These are phyloP conservation scores for Xyliphius kryptos DNA, from an alignment of 2,113 vertebrate genomes.

Conservation along the genomic window DNA sequence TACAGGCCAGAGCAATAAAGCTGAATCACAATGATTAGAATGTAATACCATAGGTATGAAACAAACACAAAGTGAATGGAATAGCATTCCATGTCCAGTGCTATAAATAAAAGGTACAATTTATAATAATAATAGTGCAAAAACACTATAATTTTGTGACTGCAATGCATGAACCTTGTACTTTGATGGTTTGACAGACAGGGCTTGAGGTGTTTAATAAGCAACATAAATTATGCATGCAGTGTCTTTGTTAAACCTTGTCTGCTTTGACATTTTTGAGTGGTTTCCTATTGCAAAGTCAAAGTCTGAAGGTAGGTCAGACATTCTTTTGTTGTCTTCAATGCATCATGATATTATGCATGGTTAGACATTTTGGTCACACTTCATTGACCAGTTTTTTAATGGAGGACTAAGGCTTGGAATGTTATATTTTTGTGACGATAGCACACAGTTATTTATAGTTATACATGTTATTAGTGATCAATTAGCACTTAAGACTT, in stretches of 20 bases:
- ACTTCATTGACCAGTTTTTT: too few relatives aligned
- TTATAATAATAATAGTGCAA: background rate
- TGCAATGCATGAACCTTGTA: background rate
- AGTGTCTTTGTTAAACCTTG: conserved; percentile 16
- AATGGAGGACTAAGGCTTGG: too few relatives aligned
- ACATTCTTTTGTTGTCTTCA: conserved; percentile 6
- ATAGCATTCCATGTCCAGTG: background rate
- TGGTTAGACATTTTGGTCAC: too few relatives aligned
- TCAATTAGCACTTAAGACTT: too few relatives aligned
- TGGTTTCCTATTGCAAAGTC: conserved; percentile 25
- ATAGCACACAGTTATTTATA: too few relatives aligned
- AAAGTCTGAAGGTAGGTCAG: conserved; percentile 5
- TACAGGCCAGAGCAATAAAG: background rate
- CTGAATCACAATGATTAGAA: background rate
- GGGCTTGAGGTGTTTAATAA: conserved; percentile 13
- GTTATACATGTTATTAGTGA: too few relatives aligned
- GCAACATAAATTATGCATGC: conserved; percentile 21
- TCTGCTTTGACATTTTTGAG: conserved; percentile 23
- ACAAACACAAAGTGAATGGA: background rate
- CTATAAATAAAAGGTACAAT: background rate
- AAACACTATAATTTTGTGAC: background rate
- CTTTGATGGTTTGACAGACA: conserved; percentile 6
- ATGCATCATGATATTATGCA: background rate
- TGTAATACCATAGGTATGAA: background rate
- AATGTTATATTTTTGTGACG: too few relatives aligned